Base-by-base conservation (phyloP, 2,888 invertebrate species). In the Boloria euphrosyne region DNA sequence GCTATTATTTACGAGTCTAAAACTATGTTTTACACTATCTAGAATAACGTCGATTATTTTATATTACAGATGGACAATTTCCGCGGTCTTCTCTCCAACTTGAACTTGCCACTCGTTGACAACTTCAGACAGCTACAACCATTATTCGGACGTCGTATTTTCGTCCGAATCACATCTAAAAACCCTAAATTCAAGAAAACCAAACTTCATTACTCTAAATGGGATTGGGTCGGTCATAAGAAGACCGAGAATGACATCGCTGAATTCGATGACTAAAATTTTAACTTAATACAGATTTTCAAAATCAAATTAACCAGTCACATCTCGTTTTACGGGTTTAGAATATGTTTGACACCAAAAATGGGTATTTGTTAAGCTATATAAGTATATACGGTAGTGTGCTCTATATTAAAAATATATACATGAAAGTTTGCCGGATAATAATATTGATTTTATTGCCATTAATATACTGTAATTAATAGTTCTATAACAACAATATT, bases 51-150 rank as follows among this genome's bases (percentile, higher is more conserved):
- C 47, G 14, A 13, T 22, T 22, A 51, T 62, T 49, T 60, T 65
- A 17, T 46, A 59, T 82, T 80, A 16, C 83, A 95, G 94, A 93
- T 95, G 92, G 93, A 93, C 75, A 93, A 93, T 80, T 95, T 95
- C 86, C 91, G 95, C 66, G 93, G 93, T 47, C 90, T 96, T 53
- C 94, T 94, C 17, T 94, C 94, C 74, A 94, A 93, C 73, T 89
- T 94, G 76, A 93, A 94, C 77, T 90, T 93, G 27, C 89, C 91
- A n/a, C 88, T 96, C 6, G 95, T 94, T 10, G 95, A 96, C 84
- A 96, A 96, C 90, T 96, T 93, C 84, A 93, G 96, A 68, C 90
- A 90, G 72, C 83, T 95, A 6, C 96, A 96, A 77, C 93, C 94
- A 0, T 86, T 95, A n/a, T 94, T 95, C 72, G 94, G 93, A 49